Base-by-base conservation (phyloP, 2,888 invertebrate genomes). In the Ellobium chinense region DNA sequence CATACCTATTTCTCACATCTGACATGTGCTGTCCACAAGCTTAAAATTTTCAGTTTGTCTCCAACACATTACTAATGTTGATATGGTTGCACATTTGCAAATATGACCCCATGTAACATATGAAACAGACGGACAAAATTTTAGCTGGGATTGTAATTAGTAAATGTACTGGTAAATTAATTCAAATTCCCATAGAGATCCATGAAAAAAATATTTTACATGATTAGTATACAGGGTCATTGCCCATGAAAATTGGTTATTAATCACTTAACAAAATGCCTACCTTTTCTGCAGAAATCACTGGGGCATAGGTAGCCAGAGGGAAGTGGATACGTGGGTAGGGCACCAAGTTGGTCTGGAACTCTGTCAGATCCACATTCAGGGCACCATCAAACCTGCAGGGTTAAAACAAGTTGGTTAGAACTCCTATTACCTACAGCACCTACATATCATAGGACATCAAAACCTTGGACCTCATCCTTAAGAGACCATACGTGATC, bases 221-320 rank as follows among this genome's bases (percentile, higher is more conserved):
- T n/a, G n/a, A n/a, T n/a, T n/a, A n/a, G n/a, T n/a, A n/a, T n/a
- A n/a, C n/a, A n/a, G n/a, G n/a, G n/a, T n/a, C n/a, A n/a, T n/a
- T n/a, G n/a, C n/a, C 18, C 46, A 12, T 46, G 18, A 46, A 46
- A 46, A 18, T 46, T 12, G 46, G 46, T 18, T 46, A 12, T 46
- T 12, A 12, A 12, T 7, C 7, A 46, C 46, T 12, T 46, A 58
- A 58, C 14, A 66, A 36, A n/a, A 66, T 34, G 27, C 62, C 14
- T 36, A 70, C 70, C 70, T 97, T 97, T 94, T 97, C 97, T 81
- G 97, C 97, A 0, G 97, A 97, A 94, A 97, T 97, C 91, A 97
- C 97, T 31, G 97, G 97, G 36, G 97, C 97, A 92, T 97, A 97
- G 14, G 97, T 94, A 96, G 81, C 93, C 65, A 97, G 92, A 0